Evolutionary conservation across 1,140 invertebrate species (phyloP).

Genomic region (Drosophila hydei): DNA sequence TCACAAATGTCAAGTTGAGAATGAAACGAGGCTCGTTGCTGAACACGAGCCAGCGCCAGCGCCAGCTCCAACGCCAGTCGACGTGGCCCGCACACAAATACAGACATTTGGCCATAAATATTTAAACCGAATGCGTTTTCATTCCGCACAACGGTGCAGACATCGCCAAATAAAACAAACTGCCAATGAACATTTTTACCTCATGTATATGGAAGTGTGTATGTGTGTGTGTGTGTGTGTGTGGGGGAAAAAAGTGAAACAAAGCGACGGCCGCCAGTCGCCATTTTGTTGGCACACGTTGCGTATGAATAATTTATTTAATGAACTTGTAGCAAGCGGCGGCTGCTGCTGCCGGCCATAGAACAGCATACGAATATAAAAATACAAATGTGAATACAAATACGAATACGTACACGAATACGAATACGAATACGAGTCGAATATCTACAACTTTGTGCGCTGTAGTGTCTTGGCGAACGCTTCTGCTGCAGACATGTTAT

Average conservation of each 20-base stretch:
- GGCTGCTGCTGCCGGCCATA: constrained; percentile 18
- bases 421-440: constrained; percentile 19
- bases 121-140: constrained; percentile 82
- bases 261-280: constrained; percentile 62
- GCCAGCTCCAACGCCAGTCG: background rate
- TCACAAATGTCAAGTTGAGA: constrained; percentile 58
- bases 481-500: constrained; percentile 69
- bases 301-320: constrained; percentile 84
- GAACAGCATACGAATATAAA: constrained; percentile 1
- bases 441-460: constrained; percentile 38
- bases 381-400: background rate
- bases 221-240: constrained; percentile 11
- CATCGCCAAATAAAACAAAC: constrained; percentile 76
- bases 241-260: constrained; percentile 63
- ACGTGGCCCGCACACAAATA: constrained; percentile 60
- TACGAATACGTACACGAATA: constrained; percentile 10
- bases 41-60: background rate
- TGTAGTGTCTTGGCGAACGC: constrained; percentile 54
- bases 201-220: constrained; percentile 1
- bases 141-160: constrained; percentile 69
- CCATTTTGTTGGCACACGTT: constrained; percentile 78
- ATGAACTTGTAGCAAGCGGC: constrained; percentile 73
- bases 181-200: constrained; percentile 61
- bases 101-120: constrained; percentile 81
- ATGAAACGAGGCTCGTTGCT: constrained; percentile 41